Conservation (phyloP, 2,113 vertebrate species). For the Numenius arquata region DNA sequence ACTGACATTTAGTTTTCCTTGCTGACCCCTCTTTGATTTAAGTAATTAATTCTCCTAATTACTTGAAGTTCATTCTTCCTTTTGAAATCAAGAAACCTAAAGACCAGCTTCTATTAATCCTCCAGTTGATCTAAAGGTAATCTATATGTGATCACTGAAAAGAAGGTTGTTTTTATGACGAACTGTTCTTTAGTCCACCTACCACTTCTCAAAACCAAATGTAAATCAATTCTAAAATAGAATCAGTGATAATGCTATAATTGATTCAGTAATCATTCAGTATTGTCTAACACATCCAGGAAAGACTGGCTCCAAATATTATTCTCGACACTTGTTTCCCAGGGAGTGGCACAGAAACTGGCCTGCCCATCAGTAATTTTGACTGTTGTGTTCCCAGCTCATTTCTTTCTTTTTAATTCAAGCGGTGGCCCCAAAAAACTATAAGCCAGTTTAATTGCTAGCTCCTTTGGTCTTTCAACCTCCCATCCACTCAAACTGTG, state of each 20-base stretch:
- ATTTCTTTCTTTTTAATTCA: neutral
- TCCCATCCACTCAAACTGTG: neutral
- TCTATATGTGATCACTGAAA: neutral
- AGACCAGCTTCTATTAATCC: neutral
- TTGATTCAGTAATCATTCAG: neutral
- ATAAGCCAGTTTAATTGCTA: neutral
- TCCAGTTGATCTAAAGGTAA: neutral
- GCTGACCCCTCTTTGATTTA: neutral
- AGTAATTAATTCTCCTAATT: neutral
- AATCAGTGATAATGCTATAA: neutral
- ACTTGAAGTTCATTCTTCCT: neutral
- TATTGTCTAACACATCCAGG: neutral
- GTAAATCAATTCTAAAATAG: neutral
- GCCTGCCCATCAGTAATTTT: neutral
- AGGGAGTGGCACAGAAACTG: neutral
- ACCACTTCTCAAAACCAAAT: neutral
- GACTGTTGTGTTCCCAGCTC: neutral
- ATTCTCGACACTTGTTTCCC: neutral
- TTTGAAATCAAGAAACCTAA: neutral
- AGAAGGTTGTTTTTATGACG: neutral
- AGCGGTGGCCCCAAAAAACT: neutral
- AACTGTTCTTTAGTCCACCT: neutral
- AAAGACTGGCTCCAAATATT: neutral
- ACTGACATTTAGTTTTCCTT: neutral
- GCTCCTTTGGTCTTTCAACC: neutral